These are phyloP conservation scores for Sepiola atlantica DNA, from an alignment of 2,888 invertebrate species.

Conservation along the genomic window DNA sequence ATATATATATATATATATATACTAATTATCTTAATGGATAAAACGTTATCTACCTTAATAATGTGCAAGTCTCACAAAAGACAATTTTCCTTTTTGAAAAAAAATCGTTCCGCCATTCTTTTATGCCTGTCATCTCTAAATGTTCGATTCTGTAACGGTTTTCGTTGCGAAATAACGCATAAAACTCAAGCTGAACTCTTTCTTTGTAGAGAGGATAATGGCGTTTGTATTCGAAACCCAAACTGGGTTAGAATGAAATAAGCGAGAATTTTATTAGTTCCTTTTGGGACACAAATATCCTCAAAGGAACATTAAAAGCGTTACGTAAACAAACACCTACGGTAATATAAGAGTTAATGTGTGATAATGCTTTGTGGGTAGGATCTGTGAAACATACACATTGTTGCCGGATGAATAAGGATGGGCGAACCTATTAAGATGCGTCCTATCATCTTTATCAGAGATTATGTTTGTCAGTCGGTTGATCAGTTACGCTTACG, in stretches of 20 bases:
- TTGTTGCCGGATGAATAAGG: neutral
- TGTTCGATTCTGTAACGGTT: neutral
- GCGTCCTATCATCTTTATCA: neutral
- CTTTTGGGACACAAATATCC: neutral
- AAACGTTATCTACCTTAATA: too few species aligned
- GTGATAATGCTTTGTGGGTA: neutral
- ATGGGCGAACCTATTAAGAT: neutral
- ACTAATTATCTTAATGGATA: too few species aligned
- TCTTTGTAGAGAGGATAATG: neutral
- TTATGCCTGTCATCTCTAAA: neutral
- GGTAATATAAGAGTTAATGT: constrained; percentile 6
- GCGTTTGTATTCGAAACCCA: neutral
- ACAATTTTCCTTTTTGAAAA: neutral
- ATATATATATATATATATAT: too few species aligned
- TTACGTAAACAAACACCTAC: neutral
- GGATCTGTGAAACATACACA: neutral
- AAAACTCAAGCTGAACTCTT: neutral
- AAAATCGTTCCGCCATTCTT: neutral
- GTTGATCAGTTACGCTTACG: too few species aligned
- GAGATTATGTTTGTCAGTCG: too few species aligned
- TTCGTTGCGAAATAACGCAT: neutral
- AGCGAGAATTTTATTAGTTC: neutral
- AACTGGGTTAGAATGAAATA: neutral
- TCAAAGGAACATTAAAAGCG: neutral
- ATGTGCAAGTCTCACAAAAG: neutral